Evolutionary conservation across 2,888 invertebrate species (phyloP), one percentile per base, ranked within the genome.

Genomic region (Acanthosepion lycidas): DNA sequence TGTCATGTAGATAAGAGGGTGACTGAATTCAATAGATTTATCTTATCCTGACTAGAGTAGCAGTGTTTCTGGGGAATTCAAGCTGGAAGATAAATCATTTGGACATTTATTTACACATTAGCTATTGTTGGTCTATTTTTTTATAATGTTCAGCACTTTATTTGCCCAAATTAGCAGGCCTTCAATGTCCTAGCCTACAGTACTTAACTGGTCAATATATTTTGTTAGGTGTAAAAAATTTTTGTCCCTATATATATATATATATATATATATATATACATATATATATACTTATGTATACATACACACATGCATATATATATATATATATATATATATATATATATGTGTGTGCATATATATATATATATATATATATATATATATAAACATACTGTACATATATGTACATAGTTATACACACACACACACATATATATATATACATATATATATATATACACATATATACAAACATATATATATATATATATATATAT

Each of bases 261-360:
- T 92, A 48, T 48, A 20, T 92, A 48, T 42, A 92, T 48, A 92
- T 9, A 92, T 33, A 92, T 92, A 92, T 92, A 92, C 48, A 92
- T 92, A 92, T 42, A 91, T 28, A 92, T 42, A 92, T 9, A 92
- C n/a, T 23, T 42, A 42, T 42, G 12, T 5, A 42, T 42, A 15
- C 20, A 8, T 15, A 92, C 4, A 92, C 15, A 92, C 9, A 42
- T 42, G 42, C 12, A 92, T 49, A 92, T 49, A 42, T 49, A 92
- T 49, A 92, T n/a, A 92, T 48, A 92, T 42, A 33, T 92, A 42
- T 48, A 18, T 92, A 48, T 33, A 92, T 48, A 92, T 6, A 92
- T 33, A 92, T 92, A 92, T 92, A 92, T 92, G 48, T 49, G n/a
- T n/a, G n/a, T n/a, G n/a, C n/a, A 92, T 92, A 92, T 42, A 91